Base-by-base conservation (phyloP, 2,888 invertebrate genomes). In the Odontothrips loti region DNA sequence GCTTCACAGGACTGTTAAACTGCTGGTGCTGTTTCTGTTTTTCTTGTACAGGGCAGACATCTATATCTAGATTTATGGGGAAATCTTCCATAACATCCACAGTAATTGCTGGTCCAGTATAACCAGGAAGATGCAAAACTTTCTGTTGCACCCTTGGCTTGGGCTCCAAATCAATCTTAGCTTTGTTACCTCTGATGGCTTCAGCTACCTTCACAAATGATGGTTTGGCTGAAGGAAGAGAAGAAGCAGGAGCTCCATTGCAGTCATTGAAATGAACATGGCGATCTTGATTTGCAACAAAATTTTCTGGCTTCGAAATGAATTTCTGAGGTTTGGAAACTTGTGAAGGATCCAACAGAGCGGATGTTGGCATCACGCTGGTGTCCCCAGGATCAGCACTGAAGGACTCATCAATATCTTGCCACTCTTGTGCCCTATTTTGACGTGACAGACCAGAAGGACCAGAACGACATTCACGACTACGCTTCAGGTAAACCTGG, bases 311-410 rank as follows among this genome's bases (percentile, higher is more conserved):
- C 81, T 85, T 83, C 3, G 86, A 85, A 6, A 85, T 84, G 83
- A 88, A 88, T 68, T 83, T 83, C 23, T 84, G 81, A 1, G 87
- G 87, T 84, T 86, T 87, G 20, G 84, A 82, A 78, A 88, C 84
- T 82, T 85, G 84, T 11, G 84, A 83, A 29, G 87, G 85, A 84
- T 88, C 85, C 17, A 89, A 82, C 84, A 87, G 88, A 48, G 85
- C 85, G 80, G 87, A 87, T n/a, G 88, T 89, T 10, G 87, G 86
- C 17, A 86, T 81, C 79, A 87, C 84, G 80, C 85, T 85, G 8
- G 85, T 85, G 83, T 88, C 88, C 1, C 87, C 88, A 81, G 87
- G 86, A 84, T 88, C 88, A 43, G 87, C 87, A 81, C 88, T 88
- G 63, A 86, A 86, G 10, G 88, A 87, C 20, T 87, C 86, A 82